These are phyloP conservation scores for Orthonevra nobilis DNA, from an alignment of 2,888 invertebrate species.

Conservation along the genomic window DNA sequence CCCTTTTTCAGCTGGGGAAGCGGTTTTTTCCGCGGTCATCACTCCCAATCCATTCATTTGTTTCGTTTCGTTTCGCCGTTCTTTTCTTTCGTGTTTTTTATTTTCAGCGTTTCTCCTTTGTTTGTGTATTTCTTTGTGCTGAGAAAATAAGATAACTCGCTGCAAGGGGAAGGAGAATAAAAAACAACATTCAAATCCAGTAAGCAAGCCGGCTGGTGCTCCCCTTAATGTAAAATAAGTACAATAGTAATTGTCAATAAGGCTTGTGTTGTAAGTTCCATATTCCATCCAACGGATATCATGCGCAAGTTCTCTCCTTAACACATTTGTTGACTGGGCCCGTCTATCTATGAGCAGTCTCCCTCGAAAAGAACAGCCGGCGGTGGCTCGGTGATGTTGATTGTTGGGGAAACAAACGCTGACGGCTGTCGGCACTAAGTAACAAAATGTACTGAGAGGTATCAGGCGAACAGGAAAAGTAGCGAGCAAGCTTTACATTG, in stretches of 20 bases:
- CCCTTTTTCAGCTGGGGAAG: no score
- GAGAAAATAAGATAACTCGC: constrained; percentile 52
- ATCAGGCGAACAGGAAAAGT: constrained; percentile 78
- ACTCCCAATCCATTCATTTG: constrained; percentile 45
- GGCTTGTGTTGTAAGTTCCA: constrained; percentile 31
- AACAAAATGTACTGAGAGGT: constrained; percentile 80
- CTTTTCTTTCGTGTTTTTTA: constrained; percentile 1
- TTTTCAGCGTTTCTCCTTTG: constrained; percentile 2
- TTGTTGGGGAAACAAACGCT: no score
- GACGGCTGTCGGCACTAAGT: constrained; percentile 76
- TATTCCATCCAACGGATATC: no score
- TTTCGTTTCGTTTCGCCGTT: no score
- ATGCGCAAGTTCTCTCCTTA: constrained; percentile 46
- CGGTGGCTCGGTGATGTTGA: constrained; percentile 45
- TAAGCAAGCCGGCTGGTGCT: no score
- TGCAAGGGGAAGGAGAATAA: no score
- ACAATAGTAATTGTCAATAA: constrained; percentile 22
- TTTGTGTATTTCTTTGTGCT: neutral
- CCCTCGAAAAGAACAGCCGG: constrained; percentile 32
- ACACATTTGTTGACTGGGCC: no score
- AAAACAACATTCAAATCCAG: neutral
- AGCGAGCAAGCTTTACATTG: constrained; percentile 78
- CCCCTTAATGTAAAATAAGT: constrained; percentile 22
- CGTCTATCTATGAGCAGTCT: constrained; percentile 7
- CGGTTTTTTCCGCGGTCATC: constrained; percentile 51